phyloP scores from a whole-genome alignment of 2,113 vertebrate genomes.

The Rhabdornis inornatus region DNA sequence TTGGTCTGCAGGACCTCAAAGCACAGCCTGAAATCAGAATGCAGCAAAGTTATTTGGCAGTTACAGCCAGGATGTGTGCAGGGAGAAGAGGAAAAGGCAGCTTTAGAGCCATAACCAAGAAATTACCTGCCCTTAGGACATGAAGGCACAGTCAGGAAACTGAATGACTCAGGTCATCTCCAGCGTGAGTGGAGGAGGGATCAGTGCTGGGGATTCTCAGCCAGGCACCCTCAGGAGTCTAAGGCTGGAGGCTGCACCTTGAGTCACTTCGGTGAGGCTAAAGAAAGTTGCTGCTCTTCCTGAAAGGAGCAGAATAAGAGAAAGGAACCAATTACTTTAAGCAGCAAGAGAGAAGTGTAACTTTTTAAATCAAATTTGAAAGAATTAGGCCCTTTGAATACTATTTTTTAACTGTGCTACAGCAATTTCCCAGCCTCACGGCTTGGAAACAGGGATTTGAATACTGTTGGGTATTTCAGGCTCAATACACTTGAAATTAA shows the following conservation, averaged over 20 bases:
- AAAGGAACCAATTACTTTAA: neutral
- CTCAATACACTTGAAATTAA: neutral
- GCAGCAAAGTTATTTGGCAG: neutral
- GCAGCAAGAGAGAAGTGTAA: neutral
- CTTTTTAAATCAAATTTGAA: neutral
- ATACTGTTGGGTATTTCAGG: neutral
- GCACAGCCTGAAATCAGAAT: neutral
- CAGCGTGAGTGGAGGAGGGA: neutral
- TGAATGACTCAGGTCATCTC: neutral
- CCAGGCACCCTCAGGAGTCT: neutral
- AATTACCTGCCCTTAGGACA: neutral
- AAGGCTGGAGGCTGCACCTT: neutral
- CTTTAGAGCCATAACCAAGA: neutral
- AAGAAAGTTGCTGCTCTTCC: neutral
- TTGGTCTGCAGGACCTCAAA: neutral
- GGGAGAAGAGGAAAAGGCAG: neutral
- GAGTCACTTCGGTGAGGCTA: neutral
- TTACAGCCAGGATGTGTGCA: too few species aligned
- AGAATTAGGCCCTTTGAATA: neutral
- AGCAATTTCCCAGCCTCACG: neutral
- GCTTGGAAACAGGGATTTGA: neutral
- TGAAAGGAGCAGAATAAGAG: neutral
- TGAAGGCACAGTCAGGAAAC: neutral
- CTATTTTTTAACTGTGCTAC: neutral
- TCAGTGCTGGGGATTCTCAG: neutral